Base-by-base conservation (phyloP, 2,113 vertebrate species). In the Oryctolagus cuniculus region DNA sequence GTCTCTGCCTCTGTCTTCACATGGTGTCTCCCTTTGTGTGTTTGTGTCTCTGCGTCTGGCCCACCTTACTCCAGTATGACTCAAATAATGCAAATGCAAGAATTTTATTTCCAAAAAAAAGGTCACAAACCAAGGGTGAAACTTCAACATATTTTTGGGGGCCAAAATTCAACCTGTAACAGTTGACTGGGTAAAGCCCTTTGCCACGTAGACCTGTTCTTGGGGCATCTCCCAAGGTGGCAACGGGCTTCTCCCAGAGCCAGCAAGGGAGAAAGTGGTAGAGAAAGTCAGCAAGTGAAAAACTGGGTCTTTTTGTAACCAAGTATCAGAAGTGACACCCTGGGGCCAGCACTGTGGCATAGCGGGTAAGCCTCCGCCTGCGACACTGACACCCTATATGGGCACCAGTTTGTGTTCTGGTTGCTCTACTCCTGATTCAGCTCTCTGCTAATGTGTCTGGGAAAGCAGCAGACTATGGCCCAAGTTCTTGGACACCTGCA, bases 241-340 rank as follows among this genome's bases (percentile, higher is more conserved):
- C 36, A 73, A 19, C 24, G 73, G 67, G n/a, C 70, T 77, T 81
- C 44, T 86, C 51, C 66, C 25, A 78, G 63, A 66, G 90, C 16
- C 17, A 72, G 78, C 4, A 61, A 81, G 78, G 25, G 24, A 81
- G 64, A 79, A 81, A 44, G 24, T 21, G 31, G 27, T 70, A 38
- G 51, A 95, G 75, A 80, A 79, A 89, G 29, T 34, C 72, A 88
- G 73, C 25, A 86, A 49, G 25, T 80, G 21, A 44, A 89, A 72
- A 74, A 82, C 38, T 34, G 49, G 34, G 11, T 85, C 22, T 70
- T 63, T 79, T 64, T 63, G 34, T 84, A 91, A 72, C 15, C 58
- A 64, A 44, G 84, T 81, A 58, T 92, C 78, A 94, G 66, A 69
- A 81, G 29, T 44, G 44, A 44, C 44, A 44, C 44, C 44, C 44